Base-by-base conservation (phyloP, 2,113 vertebrate genomes). In the Gila orcuttii region DNA sequence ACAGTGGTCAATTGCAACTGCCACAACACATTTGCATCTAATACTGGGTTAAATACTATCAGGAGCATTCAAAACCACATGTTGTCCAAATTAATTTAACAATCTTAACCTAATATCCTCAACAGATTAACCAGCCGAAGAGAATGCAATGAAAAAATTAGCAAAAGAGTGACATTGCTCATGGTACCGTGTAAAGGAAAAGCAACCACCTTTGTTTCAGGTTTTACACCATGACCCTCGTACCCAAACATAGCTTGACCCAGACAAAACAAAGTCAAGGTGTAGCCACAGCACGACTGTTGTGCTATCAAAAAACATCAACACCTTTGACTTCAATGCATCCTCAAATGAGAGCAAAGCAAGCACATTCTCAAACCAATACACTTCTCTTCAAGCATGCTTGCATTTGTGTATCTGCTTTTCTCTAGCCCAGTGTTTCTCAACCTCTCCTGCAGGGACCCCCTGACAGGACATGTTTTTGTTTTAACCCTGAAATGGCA, bases 261-360 rank as follows among this genome's bases (percentile, higher is more conserved):
- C 36, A 86, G 62, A 55, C 84, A 57, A 45, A 82, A 86, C 68
- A 82, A 55, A 75, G 36, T 28, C 55, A 42, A 60, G 17, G 75
- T 28, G 17, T 62, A 84, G 33, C 10, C 82, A n/a, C 82, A 33
- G 83, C 57, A 59, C 5, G 7, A 33, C 76, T 59, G 74, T 57
- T 42, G 33, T 78, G 12, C 33, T 42, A 57, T 59, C 31, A 82
- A 86, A 13, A 79, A 81, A 84, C 39, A 84, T 71, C 82, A 83
- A 87, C 75, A 87, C 31, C 7, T 19, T 33, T 8, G 76, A 82
- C 62, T 86, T 79, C 36, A 86, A 76, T 59, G 50, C 11, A 36
- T 5, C 47, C 36, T n/a, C 33, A 66, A 21, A 21, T 13, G 21
- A 19, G 6, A 83, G 23, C 59, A 23, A 19, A 12, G 47, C 42